Evolutionary conservation across 2,797 vertebrate species (phyloP).

Genomic region (Lepilemur ruficaudatus): DNA sequence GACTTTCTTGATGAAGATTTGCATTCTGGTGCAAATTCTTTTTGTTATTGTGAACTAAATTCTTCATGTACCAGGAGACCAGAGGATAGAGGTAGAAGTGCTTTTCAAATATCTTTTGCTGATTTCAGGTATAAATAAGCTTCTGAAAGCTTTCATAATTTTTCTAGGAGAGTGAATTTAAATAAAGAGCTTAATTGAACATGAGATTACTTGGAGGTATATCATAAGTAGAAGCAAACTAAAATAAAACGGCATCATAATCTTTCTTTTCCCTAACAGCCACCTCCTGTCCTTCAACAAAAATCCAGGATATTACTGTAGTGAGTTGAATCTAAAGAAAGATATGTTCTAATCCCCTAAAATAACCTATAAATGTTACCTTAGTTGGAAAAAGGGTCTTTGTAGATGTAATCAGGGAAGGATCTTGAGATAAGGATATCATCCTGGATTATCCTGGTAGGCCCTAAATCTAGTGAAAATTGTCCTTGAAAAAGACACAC

Average conservation of each 20-base stretch:
- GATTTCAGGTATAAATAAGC: not conserved
- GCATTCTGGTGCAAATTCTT: not conserved
- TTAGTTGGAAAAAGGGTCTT: not conserved
- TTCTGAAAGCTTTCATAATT: not conserved
- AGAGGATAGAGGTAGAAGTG: not conserved
- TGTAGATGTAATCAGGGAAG: not conserved
- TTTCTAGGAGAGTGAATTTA: not conserved
- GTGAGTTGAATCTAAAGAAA: not conserved
- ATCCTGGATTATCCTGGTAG: not conserved
- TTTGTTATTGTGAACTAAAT: not conserved
- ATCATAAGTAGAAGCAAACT: not conserved
- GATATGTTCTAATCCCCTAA: not conserved
- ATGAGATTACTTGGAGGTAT: not conserved
- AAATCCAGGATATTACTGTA: not conserved
- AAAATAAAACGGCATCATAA: not conserved
- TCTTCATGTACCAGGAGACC: not conserved
- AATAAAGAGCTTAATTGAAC: not conserved
- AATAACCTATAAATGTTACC: not conserved
- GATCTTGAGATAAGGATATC: not conserved
- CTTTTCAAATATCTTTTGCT: not conserved
- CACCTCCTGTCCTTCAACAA: not conserved
- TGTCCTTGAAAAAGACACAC: not conserved
- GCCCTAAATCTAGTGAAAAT: not conserved
- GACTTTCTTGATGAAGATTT: not conserved
- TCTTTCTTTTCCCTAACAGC: not conserved